Evolutionary conservation across 2,888 invertebrate genomes (phyloP), one percentile per base, ranked within the genome.

Genomic region (Tetragnatha montana): DNA sequence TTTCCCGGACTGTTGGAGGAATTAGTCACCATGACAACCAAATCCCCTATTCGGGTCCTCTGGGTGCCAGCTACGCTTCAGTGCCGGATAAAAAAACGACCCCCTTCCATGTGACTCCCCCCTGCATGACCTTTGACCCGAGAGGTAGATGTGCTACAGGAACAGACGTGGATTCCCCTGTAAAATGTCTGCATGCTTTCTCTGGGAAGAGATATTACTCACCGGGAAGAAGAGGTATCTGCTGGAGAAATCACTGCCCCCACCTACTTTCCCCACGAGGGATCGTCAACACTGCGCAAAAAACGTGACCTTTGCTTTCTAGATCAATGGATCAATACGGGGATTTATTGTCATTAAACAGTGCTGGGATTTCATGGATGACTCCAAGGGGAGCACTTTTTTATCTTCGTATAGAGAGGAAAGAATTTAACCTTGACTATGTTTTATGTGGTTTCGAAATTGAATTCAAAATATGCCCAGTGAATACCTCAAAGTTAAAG

Each of bases 11-110:
- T 89, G 73, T 75, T 71, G 71, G 82, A 86, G 89, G 89, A 90
- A 90, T 90, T 90, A 87, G 89, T 90, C 75, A 71, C 78, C 84
- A 90, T 90, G 89, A 76, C 69, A 73, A 90, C 89, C 85, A 76
- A 85, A 89, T 89, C 89, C 81, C 88, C 85, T 70, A 51, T 81
- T 73, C 81, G 22, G 76, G 85, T 85, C 83, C 84, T 88, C 88
- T 75, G 81, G 80, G 81, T 85, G 79, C 79, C 85, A 85, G 85
- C 79, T 60, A 85, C 71, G 85, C 79, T 79, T 85, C 79, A 79
- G 50, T 81, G 76, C 70, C 8, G 74, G 71, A 76, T 76, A 81
- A 88, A 83, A 88, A 78, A 73, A 51, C 35, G 78, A 78, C 47
- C 73, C 78, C 71, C 76, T 8, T 80, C 47, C 14, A 50, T 50